These are phyloP conservation scores for Typhlichthys subterraneus DNA, from an alignment of 2,797 vertebrate genomes.

Conservation along the genomic window DNA sequence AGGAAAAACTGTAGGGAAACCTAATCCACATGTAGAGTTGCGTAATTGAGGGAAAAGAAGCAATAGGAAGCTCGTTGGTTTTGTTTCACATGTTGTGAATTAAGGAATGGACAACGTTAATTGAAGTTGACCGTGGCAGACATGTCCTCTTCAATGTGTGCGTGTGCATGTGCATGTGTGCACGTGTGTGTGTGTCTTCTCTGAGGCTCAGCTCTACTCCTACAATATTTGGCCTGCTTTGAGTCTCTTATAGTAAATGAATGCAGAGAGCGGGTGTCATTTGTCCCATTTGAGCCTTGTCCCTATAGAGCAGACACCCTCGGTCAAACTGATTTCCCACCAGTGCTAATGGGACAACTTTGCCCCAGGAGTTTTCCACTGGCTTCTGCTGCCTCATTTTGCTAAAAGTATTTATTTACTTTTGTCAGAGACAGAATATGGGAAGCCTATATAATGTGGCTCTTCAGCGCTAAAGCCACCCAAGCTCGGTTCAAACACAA, in stretches of 20 bases:
- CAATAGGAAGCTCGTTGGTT: constrained; percentile 58
- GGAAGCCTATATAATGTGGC: constrained; percentile 40
- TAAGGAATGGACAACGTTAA: constrained; percentile 70
- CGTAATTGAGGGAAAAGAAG: constrained; percentile 41
- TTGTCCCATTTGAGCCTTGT: constrained; percentile 59
- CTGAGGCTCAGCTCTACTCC: constrained; percentile 44
- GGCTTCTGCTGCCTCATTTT: constrained; percentile 43
- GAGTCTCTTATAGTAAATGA: constrained; percentile 70
- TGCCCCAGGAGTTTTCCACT: constrained; percentile 54
- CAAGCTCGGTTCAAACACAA: constrained; percentile 52
- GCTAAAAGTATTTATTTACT: constrained; percentile 76
- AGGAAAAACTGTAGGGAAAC: constrained; percentile 45
- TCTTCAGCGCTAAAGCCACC: constrained; percentile 29
- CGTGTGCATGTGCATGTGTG: constrained; percentile 35
- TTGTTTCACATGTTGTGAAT: constrained; percentile 70
- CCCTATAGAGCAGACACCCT: constrained; percentile 70
- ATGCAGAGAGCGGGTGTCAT: constrained; percentile 76
- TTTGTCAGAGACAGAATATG: constrained; percentile 59
- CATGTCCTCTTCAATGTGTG: constrained; percentile 62
- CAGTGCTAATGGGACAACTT: constrained; percentile 67
- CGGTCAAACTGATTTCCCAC: constrained; percentile 77
- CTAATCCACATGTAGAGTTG: constrained; percentile 50
- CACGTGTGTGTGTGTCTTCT: constrained; percentile 42
- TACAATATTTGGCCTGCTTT: constrained; percentile 66
- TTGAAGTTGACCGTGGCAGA: constrained; percentile 73